phyloP scores from a whole-genome alignment of 2,888 invertebrate genomes.

The Plebejus argus region DNA sequence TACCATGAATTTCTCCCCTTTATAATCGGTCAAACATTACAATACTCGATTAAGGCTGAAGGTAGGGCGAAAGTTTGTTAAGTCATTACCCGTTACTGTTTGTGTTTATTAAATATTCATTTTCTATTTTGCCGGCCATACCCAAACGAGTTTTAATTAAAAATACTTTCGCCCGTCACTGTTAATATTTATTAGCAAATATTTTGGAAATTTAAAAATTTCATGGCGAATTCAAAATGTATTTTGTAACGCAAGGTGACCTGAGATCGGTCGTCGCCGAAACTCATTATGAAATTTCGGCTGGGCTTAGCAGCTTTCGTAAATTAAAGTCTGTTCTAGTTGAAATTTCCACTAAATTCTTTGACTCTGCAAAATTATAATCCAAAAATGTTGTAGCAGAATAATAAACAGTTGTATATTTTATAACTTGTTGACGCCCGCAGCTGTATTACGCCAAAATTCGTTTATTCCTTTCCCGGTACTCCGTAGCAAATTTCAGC shows the following conservation, averaged over 20 bases:
- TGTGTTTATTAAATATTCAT: constrained; percentile 27
- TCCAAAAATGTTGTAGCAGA: not conserved
- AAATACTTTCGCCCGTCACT: constrained; percentile 10
- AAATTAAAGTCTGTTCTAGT: constrained; percentile 16
- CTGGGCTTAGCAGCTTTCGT: constrained; percentile 7
- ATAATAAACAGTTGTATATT: not conserved
- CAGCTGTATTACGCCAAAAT: too few relatives aligned
- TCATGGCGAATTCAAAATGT: not conserved
- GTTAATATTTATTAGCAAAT: constrained; percentile 8
- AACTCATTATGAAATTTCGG: constrained; percentile 6
- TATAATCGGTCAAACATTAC: not conserved
- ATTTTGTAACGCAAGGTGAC: not conserved
- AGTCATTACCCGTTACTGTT: constrained; percentile 12
- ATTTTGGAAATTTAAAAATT: constrained; percentile 21
- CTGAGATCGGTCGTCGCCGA: not conserved
- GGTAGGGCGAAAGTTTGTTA: constrained; percentile 1
- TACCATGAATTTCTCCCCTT: not conserved
- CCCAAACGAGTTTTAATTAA: constrained; percentile 25
- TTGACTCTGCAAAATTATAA: not conserved
- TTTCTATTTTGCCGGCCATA: not conserved
- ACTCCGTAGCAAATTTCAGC: too few relatives aligned
- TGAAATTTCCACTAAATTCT: constrained; percentile 19
- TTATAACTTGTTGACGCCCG: too few relatives aligned
- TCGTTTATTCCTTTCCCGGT: too few relatives aligned
- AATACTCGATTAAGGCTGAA: constrained; percentile 9